Conservation (phyloP, 53 echinoderm and acorn worm species). For the Luidia sarsii region DNA sequence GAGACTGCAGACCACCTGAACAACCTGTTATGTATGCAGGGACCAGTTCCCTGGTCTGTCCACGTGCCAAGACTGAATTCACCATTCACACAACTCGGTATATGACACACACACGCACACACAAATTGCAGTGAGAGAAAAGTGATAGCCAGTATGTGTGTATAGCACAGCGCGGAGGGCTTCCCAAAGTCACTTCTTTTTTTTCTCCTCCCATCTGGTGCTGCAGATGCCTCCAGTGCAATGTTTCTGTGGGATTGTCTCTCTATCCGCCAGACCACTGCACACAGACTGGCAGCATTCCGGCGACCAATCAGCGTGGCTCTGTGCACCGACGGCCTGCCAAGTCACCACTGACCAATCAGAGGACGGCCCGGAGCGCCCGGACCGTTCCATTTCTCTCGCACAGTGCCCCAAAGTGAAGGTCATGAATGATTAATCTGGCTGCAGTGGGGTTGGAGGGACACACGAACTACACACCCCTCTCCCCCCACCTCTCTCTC, state of each 20-base stretch:
- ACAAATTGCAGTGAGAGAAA: too few species aligned
- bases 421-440: conserved; percentile 41
- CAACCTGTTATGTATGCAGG: conserved; percentile 40
- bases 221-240: background rate
- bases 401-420: conserved; percentile 19
- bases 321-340: too few species aligned
- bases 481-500: too few species aligned
- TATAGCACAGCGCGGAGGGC: background rate
- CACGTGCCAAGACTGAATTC: conserved; percentile 40
- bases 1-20: conserved; percentile 45
- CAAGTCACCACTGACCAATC: conserved; percentile 58
- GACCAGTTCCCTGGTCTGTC: conserved; percentile 33
- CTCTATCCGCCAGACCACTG: too few species aligned
- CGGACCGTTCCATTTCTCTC: conserved; percentile 49
- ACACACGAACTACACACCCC: background rate
- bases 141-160: too few species aligned
- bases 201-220: conserved; percentile 1
- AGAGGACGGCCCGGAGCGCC: background rate
- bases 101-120: background rate
- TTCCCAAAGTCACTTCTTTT: conserved; percentile 46
- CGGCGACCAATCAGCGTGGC: too few species aligned
- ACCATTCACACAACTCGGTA: conserved; percentile 44
- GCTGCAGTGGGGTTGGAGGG: background rate
- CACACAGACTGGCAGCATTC: too few species aligned
- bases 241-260: background rate